phyloP scores from a whole-genome alignment of 2,797 vertebrate species.

The Tenualosa ilisha region DNA sequence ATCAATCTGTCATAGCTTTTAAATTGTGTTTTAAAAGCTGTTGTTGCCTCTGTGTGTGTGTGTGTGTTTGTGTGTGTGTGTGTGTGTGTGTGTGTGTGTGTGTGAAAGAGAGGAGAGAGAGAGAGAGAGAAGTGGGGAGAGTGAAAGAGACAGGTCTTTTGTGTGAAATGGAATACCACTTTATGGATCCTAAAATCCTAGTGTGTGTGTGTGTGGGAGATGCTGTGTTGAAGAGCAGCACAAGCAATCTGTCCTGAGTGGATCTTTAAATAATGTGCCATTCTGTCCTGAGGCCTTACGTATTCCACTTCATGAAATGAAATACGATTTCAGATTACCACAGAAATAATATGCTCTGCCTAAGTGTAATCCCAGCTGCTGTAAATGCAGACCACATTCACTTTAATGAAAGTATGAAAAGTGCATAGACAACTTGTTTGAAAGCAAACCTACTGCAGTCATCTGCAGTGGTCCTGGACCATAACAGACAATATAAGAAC shows the following conservation, averaged over 20 bases:
- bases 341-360: background rate
- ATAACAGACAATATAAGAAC: no score
- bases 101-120: background rate
- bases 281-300: background rate
- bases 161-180: background rate
- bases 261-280: background rate
- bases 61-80: background rate
- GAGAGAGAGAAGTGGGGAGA: background rate
- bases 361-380: slow-evolving; percentile 1
- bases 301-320: slow-evolving; percentile 20
- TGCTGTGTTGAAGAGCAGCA: background rate
- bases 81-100: background rate
- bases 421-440: background rate
- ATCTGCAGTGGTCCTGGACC: background rate
- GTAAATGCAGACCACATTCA: background rate
- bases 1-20: background rate
- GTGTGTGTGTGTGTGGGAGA: background rate
- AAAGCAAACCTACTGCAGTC: background rate
- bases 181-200: background rate
- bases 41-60: background rate
- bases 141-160: background rate
- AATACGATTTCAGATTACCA: slow-evolving; percentile 14
- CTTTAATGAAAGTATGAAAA: background rate
- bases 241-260: slow-evolving; percentile 3
- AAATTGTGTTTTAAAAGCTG: background rate